Evolutionary conservation across 1,140 invertebrate species (phyloP).

Genomic region (Diuraphis noxia): DNA sequence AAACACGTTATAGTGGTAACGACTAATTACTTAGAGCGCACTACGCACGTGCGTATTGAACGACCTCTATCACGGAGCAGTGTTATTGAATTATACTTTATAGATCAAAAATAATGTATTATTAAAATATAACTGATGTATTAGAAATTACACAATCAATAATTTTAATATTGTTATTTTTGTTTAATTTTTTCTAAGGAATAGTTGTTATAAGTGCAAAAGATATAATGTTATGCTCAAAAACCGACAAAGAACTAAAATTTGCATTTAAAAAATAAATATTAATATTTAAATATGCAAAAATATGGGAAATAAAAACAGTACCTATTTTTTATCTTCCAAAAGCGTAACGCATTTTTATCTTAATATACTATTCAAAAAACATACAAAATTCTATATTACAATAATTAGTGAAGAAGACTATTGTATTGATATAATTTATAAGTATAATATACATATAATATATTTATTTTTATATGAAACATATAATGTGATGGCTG

Average conservation of each 20-base stretch:
- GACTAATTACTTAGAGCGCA: too few species aligned
- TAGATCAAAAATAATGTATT: neutral
- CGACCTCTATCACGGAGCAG: too few species aligned
- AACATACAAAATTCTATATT: neutral
- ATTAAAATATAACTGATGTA: neutral
- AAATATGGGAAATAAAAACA: neutral
- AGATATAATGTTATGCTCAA: neutral
- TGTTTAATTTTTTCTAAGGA: neutral
- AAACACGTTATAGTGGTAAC: too few species aligned
- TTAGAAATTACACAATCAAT: neutral
- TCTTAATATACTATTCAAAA: neutral
- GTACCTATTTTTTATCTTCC: neutral
- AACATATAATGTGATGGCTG: too few species aligned
- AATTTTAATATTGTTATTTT: neutral
- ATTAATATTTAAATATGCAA: neutral
- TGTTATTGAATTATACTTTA: too few species aligned
- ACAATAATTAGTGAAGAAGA: neutral
- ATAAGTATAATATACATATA: too few species aligned
- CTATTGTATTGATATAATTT: neutral
- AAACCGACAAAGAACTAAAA: neutral
- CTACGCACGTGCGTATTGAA: too few species aligned
- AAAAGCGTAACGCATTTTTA: neutral
- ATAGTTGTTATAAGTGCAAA: neutral
- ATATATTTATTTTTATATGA: too few species aligned
- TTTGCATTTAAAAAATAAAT: neutral